Conservation (phyloP, 2,113 vertebrate genomes). For the Polyodon spathula region DNA sequence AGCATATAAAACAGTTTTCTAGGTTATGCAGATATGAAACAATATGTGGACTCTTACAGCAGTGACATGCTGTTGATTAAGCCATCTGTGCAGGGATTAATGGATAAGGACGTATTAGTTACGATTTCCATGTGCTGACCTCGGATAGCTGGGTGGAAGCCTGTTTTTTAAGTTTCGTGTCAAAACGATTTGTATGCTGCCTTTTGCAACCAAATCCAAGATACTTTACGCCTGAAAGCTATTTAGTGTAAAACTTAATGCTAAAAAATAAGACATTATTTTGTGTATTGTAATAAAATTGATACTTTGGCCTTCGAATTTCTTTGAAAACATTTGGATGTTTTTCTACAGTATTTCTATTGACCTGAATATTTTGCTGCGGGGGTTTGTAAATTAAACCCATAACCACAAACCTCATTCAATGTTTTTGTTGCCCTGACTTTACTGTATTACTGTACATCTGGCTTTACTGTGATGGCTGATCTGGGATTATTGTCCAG, state of each 20-base stretch:
- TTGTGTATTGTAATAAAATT: too few relatives aligned
- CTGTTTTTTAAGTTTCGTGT: background rate
- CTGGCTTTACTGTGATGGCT: too few relatives aligned
- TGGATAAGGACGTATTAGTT: conserved; percentile 19
- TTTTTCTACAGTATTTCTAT: too few relatives aligned
- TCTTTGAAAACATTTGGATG: too few relatives aligned
- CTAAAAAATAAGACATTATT: too few relatives aligned
- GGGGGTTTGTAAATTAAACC: too few relatives aligned
- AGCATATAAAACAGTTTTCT: background rate
- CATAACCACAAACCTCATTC: too few relatives aligned
- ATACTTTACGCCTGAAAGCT: background rate
- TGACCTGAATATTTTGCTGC: too few relatives aligned
- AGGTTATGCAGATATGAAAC: background rate
- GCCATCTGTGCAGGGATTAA: conserved; percentile 37
- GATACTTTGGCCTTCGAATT: too few relatives aligned
- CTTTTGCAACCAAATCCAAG: background rate
- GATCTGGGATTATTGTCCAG: too few relatives aligned
- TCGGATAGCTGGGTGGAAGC: background rate
- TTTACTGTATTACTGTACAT: too few relatives aligned
- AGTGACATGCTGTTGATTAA: background rate
- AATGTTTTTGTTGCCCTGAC: too few relatives aligned
- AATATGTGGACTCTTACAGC: background rate
- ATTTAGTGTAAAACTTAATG: background rate
- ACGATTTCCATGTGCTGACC: conserved; percentile 14
- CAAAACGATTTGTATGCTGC: background rate